Percentiles rank a stretch among this genome's conserved stretches.
These are phyloP conservation scores for Bembecia ichneumoniformis DNA, from an alignment of 2,888 invertebrate genomes.

Conservation along the genomic window DNA sequence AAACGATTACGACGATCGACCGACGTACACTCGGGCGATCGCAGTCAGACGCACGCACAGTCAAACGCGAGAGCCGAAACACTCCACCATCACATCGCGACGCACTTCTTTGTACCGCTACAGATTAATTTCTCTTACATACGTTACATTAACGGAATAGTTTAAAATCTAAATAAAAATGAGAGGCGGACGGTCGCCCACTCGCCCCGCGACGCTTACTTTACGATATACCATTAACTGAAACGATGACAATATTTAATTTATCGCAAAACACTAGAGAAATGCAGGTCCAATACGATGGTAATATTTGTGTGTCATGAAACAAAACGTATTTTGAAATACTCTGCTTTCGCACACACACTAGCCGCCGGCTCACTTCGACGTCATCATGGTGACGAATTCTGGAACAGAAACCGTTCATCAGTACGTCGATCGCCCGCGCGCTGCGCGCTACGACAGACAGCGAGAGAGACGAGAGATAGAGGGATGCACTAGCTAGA, in stretches of 20 bases:
- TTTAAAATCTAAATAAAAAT: conserved; percentile 67
- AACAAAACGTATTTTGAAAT: conserved; percentile 76
- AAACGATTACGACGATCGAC: conserved; percentile 52
- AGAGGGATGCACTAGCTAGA: conserved; percentile 28
- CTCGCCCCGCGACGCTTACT: conserved; percentile 15
- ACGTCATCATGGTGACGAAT: conserved; percentile 99
- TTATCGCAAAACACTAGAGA: conserved; percentile 74
- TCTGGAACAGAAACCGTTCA: conserved; percentile 76
- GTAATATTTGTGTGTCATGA: conserved; percentile 74
- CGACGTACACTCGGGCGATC: conserved; percentile 11
- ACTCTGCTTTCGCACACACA: conserved; percentile 74
- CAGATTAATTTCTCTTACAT: conserved; percentile 61
- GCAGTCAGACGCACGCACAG: conserved; percentile 31
- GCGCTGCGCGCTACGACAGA: conserved; percentile 94
- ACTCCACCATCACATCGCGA: conserved; percentile 56
- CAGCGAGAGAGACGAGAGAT: conserved; percentile 10
- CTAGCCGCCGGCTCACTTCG: conserved; percentile 91
- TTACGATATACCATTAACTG: conserved; percentile 57
- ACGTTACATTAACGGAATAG: conserved; percentile 70
- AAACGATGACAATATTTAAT: conserved; percentile 70
- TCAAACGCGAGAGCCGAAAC: conserved; percentile 45
- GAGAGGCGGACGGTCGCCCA: conserved; percentile 28
- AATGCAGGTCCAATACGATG: conserved; percentile 75
- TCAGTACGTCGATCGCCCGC: conserved; percentile 88
- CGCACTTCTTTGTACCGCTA: conserved; percentile 66